Base-by-base conservation (phyloP, 2,113 vertebrate genomes). In the Zootoca vivipara region DNA sequence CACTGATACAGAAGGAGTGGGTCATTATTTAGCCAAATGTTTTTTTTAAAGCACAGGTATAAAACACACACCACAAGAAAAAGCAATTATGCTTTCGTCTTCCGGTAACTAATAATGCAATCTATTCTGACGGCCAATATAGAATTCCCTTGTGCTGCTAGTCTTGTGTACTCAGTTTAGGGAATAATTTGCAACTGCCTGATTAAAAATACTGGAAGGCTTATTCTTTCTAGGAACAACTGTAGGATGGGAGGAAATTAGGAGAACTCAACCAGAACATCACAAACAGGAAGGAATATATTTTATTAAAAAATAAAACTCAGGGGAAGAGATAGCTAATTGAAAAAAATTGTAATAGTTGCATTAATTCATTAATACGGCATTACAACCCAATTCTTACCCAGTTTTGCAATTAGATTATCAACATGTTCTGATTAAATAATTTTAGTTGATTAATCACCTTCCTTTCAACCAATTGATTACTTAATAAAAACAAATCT, bases 281-380 rank as follows among this genome's bases (percentile, higher is more conserved):
- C 28, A 0, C 13, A 46, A 86, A 67, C 35, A 67, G 58, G 62
- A 78, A 80, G 65, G 46, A 38, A 70, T 70, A 56, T 35, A 58
- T 20, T 28, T 69, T 13, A 70, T 20, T 33, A 72, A 33, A 72
- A 72, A 72, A 18, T 3, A 20, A 64, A 65, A 26, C 67, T 33
- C 82, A 52, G 26, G 62, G 80, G 26, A 83, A 83, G 30, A 79
- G n/a, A 79, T 58, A 35, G 52, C 65, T 72, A 72, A 83, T 56
- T 33, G 42, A 72, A 83, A 70, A 20, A 58, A 35, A 75, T 75
- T 79, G 33, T 33, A 79, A 79, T 70, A 26, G 77, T 79, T 79
- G 65, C 85, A 72, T 70, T 80, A 79, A 86, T 79, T 69, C 75
- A 78, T 86, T 56, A 79, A 87, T 87, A 70, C 35, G 56, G 30